Evolutionary conservation across 1,140 invertebrate species (phyloP).

Genomic region (Anagrus nilaparvatae): DNA sequence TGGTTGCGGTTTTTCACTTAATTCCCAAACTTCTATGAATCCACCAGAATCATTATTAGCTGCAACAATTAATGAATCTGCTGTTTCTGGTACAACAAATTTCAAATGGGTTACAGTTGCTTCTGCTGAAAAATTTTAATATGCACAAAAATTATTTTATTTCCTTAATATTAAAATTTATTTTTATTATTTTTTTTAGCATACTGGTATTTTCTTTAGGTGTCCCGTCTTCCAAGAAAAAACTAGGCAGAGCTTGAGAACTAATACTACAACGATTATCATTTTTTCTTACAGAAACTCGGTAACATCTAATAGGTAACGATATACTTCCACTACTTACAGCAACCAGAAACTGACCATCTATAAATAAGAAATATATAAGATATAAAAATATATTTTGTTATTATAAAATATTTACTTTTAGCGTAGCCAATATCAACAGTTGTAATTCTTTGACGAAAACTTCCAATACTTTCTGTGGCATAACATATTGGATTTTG

Average conservation of each 20-base stretch:
- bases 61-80: conserved; percentile 68
- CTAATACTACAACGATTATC: conserved; percentile 50
- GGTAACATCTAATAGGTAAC: conserved; percentile 65
- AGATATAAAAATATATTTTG: conserved; percentile 3
- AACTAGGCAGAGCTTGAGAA: conserved; percentile 69
- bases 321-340: conserved; percentile 56
- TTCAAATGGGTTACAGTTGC: conserved; percentile 57
- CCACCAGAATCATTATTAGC: conserved; percentile 53
- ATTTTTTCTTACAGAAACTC: conserved; percentile 51
- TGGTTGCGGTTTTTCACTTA: conserved; percentile 65
- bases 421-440: conserved; percentile 67
- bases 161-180: neutral
- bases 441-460: conserved; percentile 60
- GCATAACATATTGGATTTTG: conserved; percentile 39
- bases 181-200: conserved; percentile 9
- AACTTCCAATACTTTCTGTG: conserved; percentile 61
- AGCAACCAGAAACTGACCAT: conserved; percentile 71
- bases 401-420: conserved; percentile 39
- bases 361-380: conserved; percentile 35
- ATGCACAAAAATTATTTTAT: neutral
- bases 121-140: conserved; percentile 19
- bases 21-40: conserved; percentile 77
- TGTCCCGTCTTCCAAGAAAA: conserved; percentile 60
- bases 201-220: conserved; percentile 40
- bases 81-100: conserved; percentile 72